Evolutionary conservation across 2,888 invertebrate genomes (phyloP).

Genomic region (Eristalis arbustorum): DNA sequence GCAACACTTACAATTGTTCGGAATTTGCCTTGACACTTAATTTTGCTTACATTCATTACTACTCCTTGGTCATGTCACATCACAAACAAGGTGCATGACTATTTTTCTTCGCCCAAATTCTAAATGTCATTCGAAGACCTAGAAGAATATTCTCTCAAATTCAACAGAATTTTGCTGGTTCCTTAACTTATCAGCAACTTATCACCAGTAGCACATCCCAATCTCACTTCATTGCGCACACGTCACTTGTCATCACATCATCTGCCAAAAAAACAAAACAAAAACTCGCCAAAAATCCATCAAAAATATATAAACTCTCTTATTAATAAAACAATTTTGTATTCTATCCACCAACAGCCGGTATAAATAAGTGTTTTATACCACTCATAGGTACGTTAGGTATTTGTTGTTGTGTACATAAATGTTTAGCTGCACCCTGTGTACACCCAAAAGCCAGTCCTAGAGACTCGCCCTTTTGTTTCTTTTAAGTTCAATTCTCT

Average conservation of each 20-base stretch:
- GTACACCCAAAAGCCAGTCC: not conserved
- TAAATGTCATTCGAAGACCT: too few species aligned
- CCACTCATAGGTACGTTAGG: constrained; percentile 64
- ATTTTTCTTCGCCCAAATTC: too few species aligned
- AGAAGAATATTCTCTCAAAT: too few species aligned
- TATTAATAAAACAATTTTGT: constrained; percentile 15
- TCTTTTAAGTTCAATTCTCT: not conserved
- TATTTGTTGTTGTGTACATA: constrained; percentile 35
- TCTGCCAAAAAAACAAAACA: not conserved
- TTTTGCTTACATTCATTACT: too few species aligned
- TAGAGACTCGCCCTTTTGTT: not conserved
- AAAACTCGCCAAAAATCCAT: not conserved
- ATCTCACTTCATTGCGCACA: not conserved
- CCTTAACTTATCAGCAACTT: not conserved
- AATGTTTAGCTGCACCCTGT: constrained; percentile 63
- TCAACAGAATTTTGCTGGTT: too few species aligned
- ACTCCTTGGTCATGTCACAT: too few species aligned
- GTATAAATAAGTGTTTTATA: constrained; percentile 69
- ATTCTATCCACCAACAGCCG: constrained; percentile 57
- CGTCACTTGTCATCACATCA: not conserved
- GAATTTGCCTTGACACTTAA: too few species aligned
- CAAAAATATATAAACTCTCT: not conserved
- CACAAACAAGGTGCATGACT: too few species aligned
- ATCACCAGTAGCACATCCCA: not conserved
- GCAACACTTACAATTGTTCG: too few species aligned